Conservation (phyloP, 2,797 vertebrate genomes). For the Coendou prehensilis region DNA sequence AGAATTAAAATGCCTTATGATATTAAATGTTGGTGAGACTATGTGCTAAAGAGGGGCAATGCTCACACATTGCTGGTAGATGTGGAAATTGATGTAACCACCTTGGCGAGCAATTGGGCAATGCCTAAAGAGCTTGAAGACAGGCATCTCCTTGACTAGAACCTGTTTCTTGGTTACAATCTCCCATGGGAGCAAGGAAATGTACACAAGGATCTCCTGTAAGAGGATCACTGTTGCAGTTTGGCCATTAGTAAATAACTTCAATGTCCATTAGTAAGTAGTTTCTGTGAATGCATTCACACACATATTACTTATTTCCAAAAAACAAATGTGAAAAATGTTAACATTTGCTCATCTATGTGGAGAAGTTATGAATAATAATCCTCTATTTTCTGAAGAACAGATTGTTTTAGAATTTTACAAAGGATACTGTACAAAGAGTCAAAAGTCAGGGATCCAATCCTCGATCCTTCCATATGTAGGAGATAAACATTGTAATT, state of each 20-base stretch:
- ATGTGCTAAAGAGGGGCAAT: background rate
- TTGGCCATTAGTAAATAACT: background rate
- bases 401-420: background rate
- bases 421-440: background rate
- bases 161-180: background rate
- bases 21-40: background rate
- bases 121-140: background rate
- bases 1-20: slow-evolving; percentile 1
- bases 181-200: background rate
- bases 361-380: background rate
- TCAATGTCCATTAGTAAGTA: background rate
- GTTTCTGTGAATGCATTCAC: background rate
- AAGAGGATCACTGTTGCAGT: background rate
- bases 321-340: background rate
- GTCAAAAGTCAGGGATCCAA: background rate
- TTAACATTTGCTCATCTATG: background rate
- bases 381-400: background rate
- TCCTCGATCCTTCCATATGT: background rate
- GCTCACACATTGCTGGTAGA: background rate
- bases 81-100: background rate
- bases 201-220: background rate
- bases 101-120: background rate
- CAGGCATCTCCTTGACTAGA: background rate
- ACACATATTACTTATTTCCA: background rate
- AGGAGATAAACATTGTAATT: background rate